These are phyloP conservation scores for Holacanthus passer DNA, from an alignment of 2,113 vertebrate genomes.

Conservation along the genomic window DNA sequence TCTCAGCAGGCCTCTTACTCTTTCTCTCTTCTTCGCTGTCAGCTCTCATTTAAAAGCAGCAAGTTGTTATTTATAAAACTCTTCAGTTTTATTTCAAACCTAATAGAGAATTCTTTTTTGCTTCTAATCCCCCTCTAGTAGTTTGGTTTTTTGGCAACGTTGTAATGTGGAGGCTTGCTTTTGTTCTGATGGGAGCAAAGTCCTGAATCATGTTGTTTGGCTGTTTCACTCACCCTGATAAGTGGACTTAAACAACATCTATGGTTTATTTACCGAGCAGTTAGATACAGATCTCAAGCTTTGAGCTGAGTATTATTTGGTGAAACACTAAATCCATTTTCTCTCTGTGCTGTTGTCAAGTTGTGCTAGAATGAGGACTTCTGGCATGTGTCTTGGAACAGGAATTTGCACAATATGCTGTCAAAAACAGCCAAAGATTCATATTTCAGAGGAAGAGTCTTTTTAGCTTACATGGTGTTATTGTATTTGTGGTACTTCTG, in stretches of 20 bases:
- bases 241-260: conserved; percentile 19
- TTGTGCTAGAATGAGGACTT: background rate
- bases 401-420: background rate
- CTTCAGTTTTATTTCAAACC: conserved; percentile 43
- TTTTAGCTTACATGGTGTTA: background rate
- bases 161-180: background rate
- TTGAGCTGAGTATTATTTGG: conserved; percentile 27
- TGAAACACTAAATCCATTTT: conserved; percentile 44
- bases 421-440: background rate
- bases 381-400: background rate
- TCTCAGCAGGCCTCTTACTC: conserved; percentile 67
- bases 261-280: conserved; percentile 44
- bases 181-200: conserved; percentile 29
- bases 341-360: background rate
- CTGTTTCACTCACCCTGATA: conserved; percentile 12
- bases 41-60: conserved; percentile 65
- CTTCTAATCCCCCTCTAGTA: conserved; percentile 8
- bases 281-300: conserved; percentile 23
- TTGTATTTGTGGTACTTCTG: background rate
- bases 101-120: conserved; percentile 19
- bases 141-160: conserved; percentile 17
- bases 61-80: conserved; percentile 59
- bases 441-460: background rate
- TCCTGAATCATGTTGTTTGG: conserved; percentile 21
- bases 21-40: conserved; percentile 52